phyloP scores from a whole-genome alignment of 1,140 invertebrate genomes.

The Anoplolepis gracilipes region DNA sequence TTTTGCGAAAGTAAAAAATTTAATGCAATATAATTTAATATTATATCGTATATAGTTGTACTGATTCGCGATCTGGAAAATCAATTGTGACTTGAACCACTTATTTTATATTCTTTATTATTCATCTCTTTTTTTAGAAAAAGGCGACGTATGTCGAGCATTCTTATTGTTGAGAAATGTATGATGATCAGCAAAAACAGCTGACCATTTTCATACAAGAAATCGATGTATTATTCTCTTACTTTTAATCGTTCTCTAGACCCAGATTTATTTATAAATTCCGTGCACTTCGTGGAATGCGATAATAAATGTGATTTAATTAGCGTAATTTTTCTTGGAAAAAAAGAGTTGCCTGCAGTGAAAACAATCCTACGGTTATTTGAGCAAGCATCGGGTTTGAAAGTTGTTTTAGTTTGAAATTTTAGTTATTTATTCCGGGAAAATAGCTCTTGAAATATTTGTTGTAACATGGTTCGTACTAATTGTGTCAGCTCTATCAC shows the following conservation, averaged over 20 bases:
- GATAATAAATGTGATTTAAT: constrained; percentile 36
- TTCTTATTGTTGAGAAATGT: constrained; percentile 10
- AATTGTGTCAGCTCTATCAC: not conserved
- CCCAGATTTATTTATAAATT: constrained; percentile 34
- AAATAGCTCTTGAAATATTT: constrained; percentile 22
- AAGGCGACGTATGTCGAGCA: not conserved
- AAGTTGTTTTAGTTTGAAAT: constrained; percentile 23
- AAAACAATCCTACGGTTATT: constrained; percentile 15
- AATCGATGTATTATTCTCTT: not conserved
- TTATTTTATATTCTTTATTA: not conserved
- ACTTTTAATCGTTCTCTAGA: not conserved
- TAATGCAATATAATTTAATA: not conserved
- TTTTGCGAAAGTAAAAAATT: not conserved
- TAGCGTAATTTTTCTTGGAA: constrained; percentile 25
- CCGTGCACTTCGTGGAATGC: not conserved
- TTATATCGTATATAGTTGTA: not conserved
- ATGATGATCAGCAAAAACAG: constrained; percentile 7
- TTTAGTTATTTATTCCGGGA: constrained; percentile 10
- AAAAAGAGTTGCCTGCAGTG: not conserved
- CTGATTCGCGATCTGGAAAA: constrained; percentile 4
- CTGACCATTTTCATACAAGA: not conserved
- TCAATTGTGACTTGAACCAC: constrained; percentile 6
- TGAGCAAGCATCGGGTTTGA: not conserved
- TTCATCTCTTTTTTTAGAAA: constrained; percentile 15
- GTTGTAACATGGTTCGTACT: not conserved